Conservation (phyloP, 1,140 invertebrate genomes). For the Stenopsyche tienmushanensis region DNA sequence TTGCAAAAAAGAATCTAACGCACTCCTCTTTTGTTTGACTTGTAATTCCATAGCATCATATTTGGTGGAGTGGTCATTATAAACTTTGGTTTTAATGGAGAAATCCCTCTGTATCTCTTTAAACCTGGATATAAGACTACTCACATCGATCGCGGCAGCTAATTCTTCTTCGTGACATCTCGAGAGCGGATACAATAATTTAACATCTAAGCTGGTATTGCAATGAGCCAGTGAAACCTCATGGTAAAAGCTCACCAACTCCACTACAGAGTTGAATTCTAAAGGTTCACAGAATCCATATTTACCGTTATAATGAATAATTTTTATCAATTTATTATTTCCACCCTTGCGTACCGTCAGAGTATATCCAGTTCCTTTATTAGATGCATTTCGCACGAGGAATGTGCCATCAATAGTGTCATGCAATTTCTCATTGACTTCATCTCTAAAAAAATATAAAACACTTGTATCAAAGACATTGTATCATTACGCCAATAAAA, state of each 20-base stretch:
- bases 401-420: conserved; percentile 94
- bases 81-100: conserved; percentile 68
- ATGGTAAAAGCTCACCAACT: conserved; percentile 87
- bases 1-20: conserved; percentile 84
- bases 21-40: conserved; percentile 78
- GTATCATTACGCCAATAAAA: too few relatives aligned
- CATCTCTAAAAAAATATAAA: conserved; percentile 63
- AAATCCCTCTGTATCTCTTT: conserved; percentile 74
- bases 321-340: conserved; percentile 95
- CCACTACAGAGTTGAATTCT: conserved; percentile 88
- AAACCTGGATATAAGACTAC: conserved; percentile 71
- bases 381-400: conserved; percentile 91
- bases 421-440: conserved; percentile 89
- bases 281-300: conserved; percentile 92
- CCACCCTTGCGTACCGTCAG: conserved; percentile 92
- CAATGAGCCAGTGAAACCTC: conserved; percentile 86
- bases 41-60: conserved; percentile 76
- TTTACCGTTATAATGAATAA: conserved; percentile 84
- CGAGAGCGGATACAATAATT: conserved; percentile 84
- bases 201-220: conserved; percentile 89
- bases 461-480: neutral
- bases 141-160: conserved; percentile 69
- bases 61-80: conserved; percentile 73
- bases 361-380: conserved; percentile 85
- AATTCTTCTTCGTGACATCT: conserved; percentile 68